phyloP scores from a whole-genome alignment of 2,888 invertebrate genomes.

The Penaeus monodon region DNA sequence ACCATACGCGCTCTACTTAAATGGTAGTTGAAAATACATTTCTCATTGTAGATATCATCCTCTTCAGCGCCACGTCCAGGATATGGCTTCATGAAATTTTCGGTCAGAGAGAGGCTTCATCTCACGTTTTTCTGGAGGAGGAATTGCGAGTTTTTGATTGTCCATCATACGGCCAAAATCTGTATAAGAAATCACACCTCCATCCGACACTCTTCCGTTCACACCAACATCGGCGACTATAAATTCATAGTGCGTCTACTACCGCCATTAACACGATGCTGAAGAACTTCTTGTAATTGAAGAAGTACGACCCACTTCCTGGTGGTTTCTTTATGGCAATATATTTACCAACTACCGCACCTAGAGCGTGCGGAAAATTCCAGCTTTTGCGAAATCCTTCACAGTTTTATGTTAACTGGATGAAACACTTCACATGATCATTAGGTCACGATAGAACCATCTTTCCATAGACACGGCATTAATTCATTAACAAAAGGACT shows the following conservation, averaged over 20 bases:
- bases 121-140: neutral
- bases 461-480: constrained; percentile 9
- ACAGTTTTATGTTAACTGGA: neutral
- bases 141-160: constrained; percentile 1
- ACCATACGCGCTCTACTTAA: constrained; percentile 23
- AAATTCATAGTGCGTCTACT: constrained; percentile 18
- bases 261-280: constrained; percentile 27
- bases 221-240: constrained; percentile 25
- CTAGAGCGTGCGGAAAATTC: constrained; percentile 27
- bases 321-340: neutral
- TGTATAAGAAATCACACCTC: constrained; percentile 20
- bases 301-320: constrained; percentile 1
- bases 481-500: constrained; percentile 3
- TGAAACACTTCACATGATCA: constrained; percentile 6
- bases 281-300: constrained; percentile 17
- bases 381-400: constrained; percentile 9
- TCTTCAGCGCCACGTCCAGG: neutral
- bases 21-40: constrained; percentile 16
- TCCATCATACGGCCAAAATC: constrained; percentile 2
- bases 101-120: constrained; percentile 4
- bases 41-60: constrained; percentile 23
- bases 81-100: constrained; percentile 12
- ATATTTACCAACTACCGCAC: constrained; percentile 9
- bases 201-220: constrained; percentile 33
- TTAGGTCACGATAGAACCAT: constrained; percentile 13